Conservation (phyloP, 2,797 vertebrate species). For the Liparis tanakae region DNA sequence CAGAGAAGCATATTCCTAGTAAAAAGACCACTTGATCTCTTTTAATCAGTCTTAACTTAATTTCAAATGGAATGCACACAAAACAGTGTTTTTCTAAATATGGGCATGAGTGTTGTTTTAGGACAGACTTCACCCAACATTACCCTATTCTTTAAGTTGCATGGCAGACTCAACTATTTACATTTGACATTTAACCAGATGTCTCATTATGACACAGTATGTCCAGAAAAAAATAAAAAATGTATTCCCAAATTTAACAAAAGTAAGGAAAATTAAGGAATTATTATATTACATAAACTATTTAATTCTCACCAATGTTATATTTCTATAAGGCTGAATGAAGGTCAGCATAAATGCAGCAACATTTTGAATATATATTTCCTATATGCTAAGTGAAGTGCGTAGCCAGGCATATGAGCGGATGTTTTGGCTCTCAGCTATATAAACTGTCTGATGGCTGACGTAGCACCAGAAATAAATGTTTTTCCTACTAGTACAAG, state of each 20-base stretch:
- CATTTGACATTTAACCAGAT: background rate
- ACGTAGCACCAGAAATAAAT: slow-evolving; percentile 14
- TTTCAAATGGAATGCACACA: background rate
- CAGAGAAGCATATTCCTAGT: background rate
- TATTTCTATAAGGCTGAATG: slow-evolving; percentile 26
- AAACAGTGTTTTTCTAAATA: background rate
- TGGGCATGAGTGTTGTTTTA: background rate
- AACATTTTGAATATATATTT: slow-evolving; percentile 61
- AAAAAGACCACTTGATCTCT: background rate
- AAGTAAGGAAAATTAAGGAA: background rate
- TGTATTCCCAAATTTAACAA: background rate
- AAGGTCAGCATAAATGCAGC: slow-evolving; percentile 18
- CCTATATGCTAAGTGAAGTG: slow-evolving; percentile 37
- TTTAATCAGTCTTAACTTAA: background rate
- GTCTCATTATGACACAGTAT: background rate
- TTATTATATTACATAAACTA: background rate
- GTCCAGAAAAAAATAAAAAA: background rate
- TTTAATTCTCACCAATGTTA: slow-evolving; percentile 20
- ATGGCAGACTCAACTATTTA: background rate
- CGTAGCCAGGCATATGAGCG: slow-evolving; percentile 48
- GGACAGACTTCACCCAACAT: background rate
- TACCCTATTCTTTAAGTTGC: background rate
- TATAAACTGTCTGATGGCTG: slow-evolving; percentile 45
- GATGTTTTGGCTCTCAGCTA: slow-evolving; percentile 58
- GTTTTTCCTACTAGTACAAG: background rate